A percentile compares a stretch with the other conserved stretches of the same genome.
Conservation (phyloP, 2,888 invertebrate species). For the Ctenicera cuprea region DNA sequence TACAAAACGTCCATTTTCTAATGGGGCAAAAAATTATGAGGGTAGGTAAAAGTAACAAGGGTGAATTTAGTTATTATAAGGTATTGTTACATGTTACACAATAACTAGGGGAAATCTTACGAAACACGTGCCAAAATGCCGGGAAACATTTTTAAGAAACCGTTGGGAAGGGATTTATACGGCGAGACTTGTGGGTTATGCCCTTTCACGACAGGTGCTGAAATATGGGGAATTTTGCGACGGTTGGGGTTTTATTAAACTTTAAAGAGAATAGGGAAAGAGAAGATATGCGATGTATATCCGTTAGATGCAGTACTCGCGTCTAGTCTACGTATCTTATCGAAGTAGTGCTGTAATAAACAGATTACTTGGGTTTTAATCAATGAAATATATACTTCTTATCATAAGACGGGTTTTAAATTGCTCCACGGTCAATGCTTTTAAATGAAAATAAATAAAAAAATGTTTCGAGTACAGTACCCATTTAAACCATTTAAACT, state of each 20-base stretch:
- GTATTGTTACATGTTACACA: conserved; percentile 50
- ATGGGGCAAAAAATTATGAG: conserved; percentile 39
- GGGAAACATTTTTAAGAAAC: conserved; percentile 46
- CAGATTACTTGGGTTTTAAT: conserved; percentile 34
- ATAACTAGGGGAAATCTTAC: conserved; percentile 47
- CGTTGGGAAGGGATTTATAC: conserved; percentile 43
- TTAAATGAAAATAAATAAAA: conserved; percentile 20
- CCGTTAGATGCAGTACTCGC: conserved; percentile 26
- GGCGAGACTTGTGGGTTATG: conserved; percentile 50
- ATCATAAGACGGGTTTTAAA: conserved; percentile 35
- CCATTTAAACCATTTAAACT: conserved; percentile 7
- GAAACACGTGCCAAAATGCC: conserved; percentile 51
- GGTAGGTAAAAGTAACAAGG: conserved; percentile 47
- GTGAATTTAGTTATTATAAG: conserved; percentile 51
- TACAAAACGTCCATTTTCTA: conserved; percentile 46
- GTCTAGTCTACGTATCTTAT: conserved; percentile 32
- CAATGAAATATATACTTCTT: conserved; percentile 43
- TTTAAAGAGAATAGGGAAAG: conserved; percentile 21
- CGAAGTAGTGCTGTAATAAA: conserved; percentile 35
- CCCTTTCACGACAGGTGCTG: conserved; percentile 45
- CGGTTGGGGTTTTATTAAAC: conserved; percentile 29
- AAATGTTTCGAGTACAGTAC: background rate
- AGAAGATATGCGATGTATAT: conserved; percentile 18
- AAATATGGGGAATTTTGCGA: conserved; percentile 35
- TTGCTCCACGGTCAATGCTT: conserved; percentile 34